Evolutionary conservation across 2,797 vertebrate genomes (phyloP).

Genomic region (Phrynocephalus vlangalii): DNA sequence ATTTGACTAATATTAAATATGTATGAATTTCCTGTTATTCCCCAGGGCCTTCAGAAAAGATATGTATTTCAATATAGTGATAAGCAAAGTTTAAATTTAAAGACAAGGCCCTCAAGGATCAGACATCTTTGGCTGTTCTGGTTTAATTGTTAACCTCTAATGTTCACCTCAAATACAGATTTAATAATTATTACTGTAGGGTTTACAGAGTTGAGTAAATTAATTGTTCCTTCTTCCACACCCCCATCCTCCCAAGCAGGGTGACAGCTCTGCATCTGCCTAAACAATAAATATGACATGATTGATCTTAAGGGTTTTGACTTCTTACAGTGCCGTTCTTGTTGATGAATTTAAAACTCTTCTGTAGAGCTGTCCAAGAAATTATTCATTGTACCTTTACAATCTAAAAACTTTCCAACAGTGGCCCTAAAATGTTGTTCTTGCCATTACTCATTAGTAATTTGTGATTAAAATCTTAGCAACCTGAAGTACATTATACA

Average conservation of each 20-base stretch:
- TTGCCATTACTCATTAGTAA: slow-evolving; percentile 47
- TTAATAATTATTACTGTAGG: slow-evolving; percentile 61
- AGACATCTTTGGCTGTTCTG: slow-evolving; percentile 52
- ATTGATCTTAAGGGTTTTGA: slow-evolving; percentile 56
- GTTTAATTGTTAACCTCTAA: slow-evolving; percentile 59
- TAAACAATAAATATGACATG: slow-evolving; percentile 35
- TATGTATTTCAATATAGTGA: slow-evolving; percentile 68
- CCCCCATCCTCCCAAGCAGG: slow-evolving; percentile 15
- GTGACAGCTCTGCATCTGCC: slow-evolving; percentile 39
- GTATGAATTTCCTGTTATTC: slow-evolving; percentile 67
- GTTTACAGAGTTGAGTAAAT: slow-evolving; percentile 61
- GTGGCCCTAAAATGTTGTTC: slow-evolving; percentile 24
- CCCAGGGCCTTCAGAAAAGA: slow-evolving; percentile 59
- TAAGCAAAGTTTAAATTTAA: slow-evolving; percentile 66
- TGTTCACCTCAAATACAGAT: slow-evolving; percentile 68
- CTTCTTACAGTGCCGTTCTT: slow-evolving; percentile 59
- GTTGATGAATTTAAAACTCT: slow-evolving; percentile 52
- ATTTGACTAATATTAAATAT: slow-evolving; percentile 75
- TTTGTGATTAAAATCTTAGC: slow-evolving; percentile 31
- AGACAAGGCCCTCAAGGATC: slow-evolving; percentile 58
- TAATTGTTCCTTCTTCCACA: slow-evolving; percentile 42
- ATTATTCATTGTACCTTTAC: slow-evolving; percentile 46
- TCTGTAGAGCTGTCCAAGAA: slow-evolving; percentile 37
- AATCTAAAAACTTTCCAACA: slow-evolving; percentile 39
- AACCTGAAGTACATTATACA: slow-evolving; percentile 13